Conservation (phyloP, 2,888 invertebrate species). For the Poecilus cupreus region DNA sequence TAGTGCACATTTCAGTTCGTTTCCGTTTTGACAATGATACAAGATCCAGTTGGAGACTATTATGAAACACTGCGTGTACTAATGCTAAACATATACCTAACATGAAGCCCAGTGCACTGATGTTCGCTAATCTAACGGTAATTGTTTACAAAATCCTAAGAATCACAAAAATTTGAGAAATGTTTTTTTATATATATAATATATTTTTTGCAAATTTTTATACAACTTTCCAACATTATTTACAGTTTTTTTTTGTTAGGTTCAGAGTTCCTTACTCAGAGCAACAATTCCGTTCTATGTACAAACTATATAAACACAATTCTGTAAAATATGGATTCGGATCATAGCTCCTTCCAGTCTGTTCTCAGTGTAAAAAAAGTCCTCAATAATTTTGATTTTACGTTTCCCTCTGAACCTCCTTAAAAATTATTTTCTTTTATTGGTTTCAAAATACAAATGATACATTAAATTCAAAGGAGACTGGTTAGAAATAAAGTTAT, state of each 20-base stretch:
- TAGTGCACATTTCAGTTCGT: constrained; percentile 21
- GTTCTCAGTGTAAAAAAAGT: constrained; percentile 45
- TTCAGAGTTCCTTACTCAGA: constrained; percentile 50
- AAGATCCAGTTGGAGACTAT: constrained; percentile 52
- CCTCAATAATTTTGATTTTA: constrained; percentile 58
- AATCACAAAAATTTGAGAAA: constrained; percentile 60
- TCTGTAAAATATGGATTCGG: constrained; percentile 7
- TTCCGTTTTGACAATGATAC: constrained; percentile 32
- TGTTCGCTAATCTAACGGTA: constrained; percentile 57
- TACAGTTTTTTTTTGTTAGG: constrained; percentile 54
- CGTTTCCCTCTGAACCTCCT: constrained; percentile 49
- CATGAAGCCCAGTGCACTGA: constrained; percentile 56
- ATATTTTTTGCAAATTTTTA: constrained; percentile 58
- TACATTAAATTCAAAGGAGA: constrained; percentile 27
- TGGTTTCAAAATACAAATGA: constrained; percentile 40
- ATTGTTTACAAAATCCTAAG: constrained; percentile 59
- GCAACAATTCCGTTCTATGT: constrained; percentile 48
- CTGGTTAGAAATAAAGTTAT: constrained; percentile 37
- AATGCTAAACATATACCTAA: constrained; percentile 59
- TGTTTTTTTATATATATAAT: constrained; percentile 55
- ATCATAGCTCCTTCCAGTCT: constrained; percentile 10
- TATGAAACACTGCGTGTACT: constrained; percentile 56
- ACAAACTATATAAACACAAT: constrained; percentile 46
- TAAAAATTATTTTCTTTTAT: constrained; percentile 37
- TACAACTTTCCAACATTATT: constrained; percentile 59